Conservation (phyloP, 2,888 invertebrate genomes). For the Pherbina coryleti region DNA sequence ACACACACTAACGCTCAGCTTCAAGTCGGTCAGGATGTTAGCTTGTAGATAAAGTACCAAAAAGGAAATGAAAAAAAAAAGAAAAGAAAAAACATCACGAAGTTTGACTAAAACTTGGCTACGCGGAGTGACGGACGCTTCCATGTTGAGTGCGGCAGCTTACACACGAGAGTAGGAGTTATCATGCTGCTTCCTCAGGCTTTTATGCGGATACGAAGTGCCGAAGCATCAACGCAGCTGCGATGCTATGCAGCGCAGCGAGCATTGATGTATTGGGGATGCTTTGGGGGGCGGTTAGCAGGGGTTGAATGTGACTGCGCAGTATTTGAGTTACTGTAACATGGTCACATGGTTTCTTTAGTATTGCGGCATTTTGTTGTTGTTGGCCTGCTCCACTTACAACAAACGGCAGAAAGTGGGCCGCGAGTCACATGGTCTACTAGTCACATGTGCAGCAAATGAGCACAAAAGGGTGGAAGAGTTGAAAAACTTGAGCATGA, state of each 20-base stretch:
- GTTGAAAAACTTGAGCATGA: neutral
- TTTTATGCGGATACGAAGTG: slow-evolving; percentile 61
- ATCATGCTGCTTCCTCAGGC: slow-evolving; percentile 59
- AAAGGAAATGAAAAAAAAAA: neutral
- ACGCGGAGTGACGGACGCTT: slow-evolving; percentile 13
- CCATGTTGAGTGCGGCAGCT: slow-evolving; percentile 55
- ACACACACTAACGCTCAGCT: slow-evolving; percentile 11
- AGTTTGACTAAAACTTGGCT: neutral
- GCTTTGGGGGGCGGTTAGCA: slow-evolving; percentile 11
- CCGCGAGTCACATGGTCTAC: slow-evolving; percentile 35
- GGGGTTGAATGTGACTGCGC: slow-evolving; percentile 44
- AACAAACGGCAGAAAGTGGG: neutral
- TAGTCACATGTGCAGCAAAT: slow-evolving; percentile 22
- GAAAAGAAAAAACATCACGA: neutral
- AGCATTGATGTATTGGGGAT: neutral
- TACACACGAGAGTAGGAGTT: slow-evolving; percentile 67
- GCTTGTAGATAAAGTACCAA: neutral
- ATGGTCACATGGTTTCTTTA: slow-evolving; percentile 28
- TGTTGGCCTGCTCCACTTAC: slow-evolving; percentile 51
- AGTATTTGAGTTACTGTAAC: slow-evolving; percentile 13
- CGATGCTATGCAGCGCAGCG: slow-evolving; percentile 9
- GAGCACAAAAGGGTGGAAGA: neutral
- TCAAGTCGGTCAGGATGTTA: slow-evolving; percentile 12
- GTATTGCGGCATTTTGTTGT: slow-evolving; percentile 48
- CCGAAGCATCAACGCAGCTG: slow-evolving; percentile 36